phyloP scores from a whole-genome alignment of 2,797 vertebrate species.

The Liparis tanakae region DNA sequence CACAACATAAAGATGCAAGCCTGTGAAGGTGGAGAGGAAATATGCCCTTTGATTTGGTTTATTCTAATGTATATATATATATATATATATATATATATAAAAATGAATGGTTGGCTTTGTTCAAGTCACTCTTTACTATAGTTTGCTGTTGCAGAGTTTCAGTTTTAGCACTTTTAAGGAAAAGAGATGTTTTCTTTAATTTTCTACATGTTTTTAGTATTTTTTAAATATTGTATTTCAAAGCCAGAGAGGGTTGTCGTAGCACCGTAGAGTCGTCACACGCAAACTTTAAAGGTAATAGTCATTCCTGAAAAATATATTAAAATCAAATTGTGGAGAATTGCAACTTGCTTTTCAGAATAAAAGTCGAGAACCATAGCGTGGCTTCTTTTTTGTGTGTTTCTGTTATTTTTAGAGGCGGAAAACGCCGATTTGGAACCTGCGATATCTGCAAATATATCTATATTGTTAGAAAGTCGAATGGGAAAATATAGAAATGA shows the following conservation, averaged over 20 bases:
- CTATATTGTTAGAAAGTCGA: background rate
- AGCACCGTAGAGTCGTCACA: slow-evolving; percentile 46
- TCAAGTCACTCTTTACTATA: slow-evolving; percentile 19
- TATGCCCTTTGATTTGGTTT: slow-evolving; percentile 10
- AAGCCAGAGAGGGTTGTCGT: slow-evolving; percentile 28
- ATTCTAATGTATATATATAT: slow-evolving; percentile 48
- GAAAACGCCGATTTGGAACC: background rate
- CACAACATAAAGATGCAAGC: slow-evolving; percentile 23
- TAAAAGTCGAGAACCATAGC: background rate
- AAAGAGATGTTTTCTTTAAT: slow-evolving; percentile 45
- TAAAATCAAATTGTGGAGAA: background rate
- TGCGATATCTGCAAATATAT: background rate
- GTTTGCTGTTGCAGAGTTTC: slow-evolving; percentile 29
- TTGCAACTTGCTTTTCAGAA: background rate
- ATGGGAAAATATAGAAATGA: background rate
- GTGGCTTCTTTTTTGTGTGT: background rate
- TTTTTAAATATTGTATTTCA: slow-evolving; percentile 21
- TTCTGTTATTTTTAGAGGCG: background rate
- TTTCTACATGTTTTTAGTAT: slow-evolving; percentile 23
- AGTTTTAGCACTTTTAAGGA: slow-evolving; percentile 18
- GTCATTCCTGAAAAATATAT: background rate
- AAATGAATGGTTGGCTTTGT: slow-evolving; percentile 33
- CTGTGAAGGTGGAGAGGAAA: slow-evolving; percentile 22
- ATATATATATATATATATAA: slow-evolving; percentile 4
- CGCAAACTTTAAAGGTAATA: background rate